phyloP scores from a whole-genome alignment of 2,888 invertebrate genomes.

The Ochlodes sylvanus region DNA sequence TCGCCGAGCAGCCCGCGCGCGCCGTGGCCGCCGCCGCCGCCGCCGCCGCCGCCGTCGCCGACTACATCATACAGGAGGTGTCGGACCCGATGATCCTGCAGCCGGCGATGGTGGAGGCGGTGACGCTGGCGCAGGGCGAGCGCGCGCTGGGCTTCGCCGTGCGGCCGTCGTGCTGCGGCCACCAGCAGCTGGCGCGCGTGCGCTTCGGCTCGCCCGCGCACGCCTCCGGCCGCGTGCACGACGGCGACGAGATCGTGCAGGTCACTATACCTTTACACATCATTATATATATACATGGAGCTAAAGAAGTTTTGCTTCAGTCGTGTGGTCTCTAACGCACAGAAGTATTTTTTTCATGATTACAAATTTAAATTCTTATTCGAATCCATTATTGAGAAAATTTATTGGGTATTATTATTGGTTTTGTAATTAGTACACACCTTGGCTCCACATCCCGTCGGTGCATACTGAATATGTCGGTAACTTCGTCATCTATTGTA shows the following conservation, averaged over 20 bases:
- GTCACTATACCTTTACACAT: constrained; percentile 81
- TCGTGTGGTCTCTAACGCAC: too few species aligned
- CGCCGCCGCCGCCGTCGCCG: constrained; percentile 91
- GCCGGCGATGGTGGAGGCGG: constrained; percentile 95
- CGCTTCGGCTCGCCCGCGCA: constrained; percentile 97
- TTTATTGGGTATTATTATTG: too few species aligned
- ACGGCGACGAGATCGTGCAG: constrained; percentile 98
- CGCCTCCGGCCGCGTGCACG: constrained; percentile 95
- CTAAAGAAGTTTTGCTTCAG: too few species aligned
- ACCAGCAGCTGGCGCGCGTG: constrained; percentile 92
- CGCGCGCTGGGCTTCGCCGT: constrained; percentile 96
- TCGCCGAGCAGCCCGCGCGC: constrained; percentile 93
- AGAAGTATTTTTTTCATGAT: too few species aligned
- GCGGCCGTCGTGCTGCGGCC: constrained; percentile 92
- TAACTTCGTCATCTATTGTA: too few species aligned
- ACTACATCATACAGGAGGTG: constrained; percentile 94
- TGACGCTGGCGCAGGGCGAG: constrained; percentile 93
- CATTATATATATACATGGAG: too few species aligned
- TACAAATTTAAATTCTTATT: too few species aligned
- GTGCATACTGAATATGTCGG: too few species aligned
- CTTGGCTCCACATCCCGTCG: too few species aligned
- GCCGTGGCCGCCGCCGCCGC: constrained; percentile 90
- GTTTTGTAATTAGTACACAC: too few species aligned
- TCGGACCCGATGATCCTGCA: constrained; percentile 96
- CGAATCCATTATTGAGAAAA: too few species aligned